Percentiles rank a stretch among this genome's conserved stretches.
These are phyloP conservation scores for Aphidius ervi DNA, from an alignment of 1,140 invertebrate genomes.

Conservation along the genomic window DNA sequence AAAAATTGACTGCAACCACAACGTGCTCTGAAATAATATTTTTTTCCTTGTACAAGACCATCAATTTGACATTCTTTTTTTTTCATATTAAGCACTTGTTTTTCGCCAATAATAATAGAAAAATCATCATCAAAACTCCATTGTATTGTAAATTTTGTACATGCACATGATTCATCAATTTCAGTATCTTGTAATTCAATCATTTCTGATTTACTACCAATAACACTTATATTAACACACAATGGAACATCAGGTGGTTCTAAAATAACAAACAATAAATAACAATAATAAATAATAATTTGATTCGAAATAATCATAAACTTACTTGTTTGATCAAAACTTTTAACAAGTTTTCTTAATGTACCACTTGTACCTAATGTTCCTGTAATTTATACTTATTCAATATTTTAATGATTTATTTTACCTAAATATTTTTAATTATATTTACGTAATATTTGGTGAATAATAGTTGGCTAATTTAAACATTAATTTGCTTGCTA, in stretches of 20 bases:
- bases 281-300: too few relatives aligned
- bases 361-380: conserved; percentile 54
- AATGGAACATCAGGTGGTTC: conserved; percentile 77
- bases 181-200: conserved; percentile 68
- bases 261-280: conserved; percentile 49
- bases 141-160: conserved; percentile 88
- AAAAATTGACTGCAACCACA: conserved; percentile 78
- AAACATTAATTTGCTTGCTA: too few relatives aligned
- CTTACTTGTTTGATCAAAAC: conserved; percentile 67
- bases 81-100: conserved; percentile 70
- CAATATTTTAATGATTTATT: too few relatives aligned
- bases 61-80: conserved; percentile 56
- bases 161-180: conserved; percentile 65
- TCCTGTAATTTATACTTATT: too few relatives aligned
- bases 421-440: too few relatives aligned
- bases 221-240: conserved; percentile 76
- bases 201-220: conserved; percentile 70
- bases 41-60: conserved; percentile 71
- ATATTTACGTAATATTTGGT: too few relatives aligned
- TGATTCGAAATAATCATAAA: too few relatives aligned
- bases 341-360: conserved; percentile 68
- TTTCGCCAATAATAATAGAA: conserved; percentile 68
- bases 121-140: conserved; percentile 86
- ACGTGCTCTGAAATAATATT: conserved; percentile 82
- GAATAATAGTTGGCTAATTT: too few relatives aligned